phyloP scores from a whole-genome alignment of 2,888 invertebrate genomes.

The Portevinia maculata region DNA sequence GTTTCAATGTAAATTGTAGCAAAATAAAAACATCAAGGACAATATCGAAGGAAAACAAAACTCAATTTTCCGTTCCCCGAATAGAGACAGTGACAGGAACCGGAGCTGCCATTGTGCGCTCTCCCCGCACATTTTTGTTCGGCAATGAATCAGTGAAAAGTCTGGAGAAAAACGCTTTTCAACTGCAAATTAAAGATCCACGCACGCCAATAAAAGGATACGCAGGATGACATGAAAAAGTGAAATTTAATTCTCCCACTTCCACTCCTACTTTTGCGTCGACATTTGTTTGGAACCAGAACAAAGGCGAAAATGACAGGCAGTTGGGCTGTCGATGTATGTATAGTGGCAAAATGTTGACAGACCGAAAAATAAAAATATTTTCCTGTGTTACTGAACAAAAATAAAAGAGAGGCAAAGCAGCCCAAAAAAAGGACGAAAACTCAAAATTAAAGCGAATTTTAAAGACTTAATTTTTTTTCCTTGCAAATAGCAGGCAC shows the following conservation, averaged over 20 bases:
- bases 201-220: conserved; percentile 69
- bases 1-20: conserved; percentile 42
- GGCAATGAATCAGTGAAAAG: conserved; percentile 63
- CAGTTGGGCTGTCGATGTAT: neutral
- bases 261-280: neutral
- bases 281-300: conserved; percentile 28
- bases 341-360: conserved; percentile 65
- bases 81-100: neutral
- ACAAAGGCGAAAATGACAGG: conserved; percentile 24
- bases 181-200: conserved; percentile 69
- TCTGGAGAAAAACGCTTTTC: conserved; percentile 63
- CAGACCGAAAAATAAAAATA: conserved; percentile 75
- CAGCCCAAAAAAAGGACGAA: conserved; percentile 68
- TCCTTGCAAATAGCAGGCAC: neutral
- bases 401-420: conserved; percentile 67
- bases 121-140: conserved; percentile 1
- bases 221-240: conserved; percentile 66
- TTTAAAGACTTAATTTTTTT: conserved; percentile 58
- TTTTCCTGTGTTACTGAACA: conserved; percentile 71
- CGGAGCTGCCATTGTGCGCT: neutral
- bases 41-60: conserved; percentile 67
- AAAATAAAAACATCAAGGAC: conserved; percentile 65
- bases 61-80: conserved; percentile 57
- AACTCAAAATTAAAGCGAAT: conserved; percentile 73
- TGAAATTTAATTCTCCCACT: conserved; percentile 65